Base-by-base conservation (phyloP, 2,797 vertebrate species). In the Megaceryle alcyon region DNA sequence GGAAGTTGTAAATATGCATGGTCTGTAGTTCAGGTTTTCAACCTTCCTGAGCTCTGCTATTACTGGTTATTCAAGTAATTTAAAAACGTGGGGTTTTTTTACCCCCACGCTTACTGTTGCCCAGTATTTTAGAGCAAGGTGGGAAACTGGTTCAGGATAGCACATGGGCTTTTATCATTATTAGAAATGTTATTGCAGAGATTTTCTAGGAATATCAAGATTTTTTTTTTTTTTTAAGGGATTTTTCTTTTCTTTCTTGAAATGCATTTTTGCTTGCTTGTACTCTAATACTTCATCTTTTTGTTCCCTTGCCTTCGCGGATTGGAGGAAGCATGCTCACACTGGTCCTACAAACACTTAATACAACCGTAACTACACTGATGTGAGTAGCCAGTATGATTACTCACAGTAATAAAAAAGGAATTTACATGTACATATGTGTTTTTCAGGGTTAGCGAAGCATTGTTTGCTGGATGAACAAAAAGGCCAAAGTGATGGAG, bases 1-100 rank as follows among this genome's bases (percentile, higher is more conserved):
- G 82, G 60, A 85, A 92, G 91, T 44, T 80, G 48, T 88, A 94
- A 88, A 90, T 61, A 60, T 59, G 23, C 19, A 3, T 41, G 33
- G 65, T 61, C 68, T 39, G 35, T 86, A 80, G 48, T 76, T 91
- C 44, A 65, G 23, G 33, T 82, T 92, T 96, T 91, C 80, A 33
- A 35, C 86, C 71, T 86, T 91, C 49, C 76, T 72, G 35, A 78
- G 37, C 41, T 77, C n/a, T 88, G 31, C 25, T 82, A 1, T 75
- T 75, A 26, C 19, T 75, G 26, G 23, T 31, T 71, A 61, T 72
- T 81, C 26, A 57, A 82, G 54, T 68, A 33, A 75, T 71, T 85
- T 78, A 33, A 59, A 76, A 89, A 28, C 1, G 2, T 59, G 29
- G 29, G 39, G 80, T 90, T 65, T 76, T 93, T 94, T 92, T 1